Evolutionary conservation across 2,113 vertebrate genomes (phyloP).

Genomic region (Morone chrysops): DNA sequence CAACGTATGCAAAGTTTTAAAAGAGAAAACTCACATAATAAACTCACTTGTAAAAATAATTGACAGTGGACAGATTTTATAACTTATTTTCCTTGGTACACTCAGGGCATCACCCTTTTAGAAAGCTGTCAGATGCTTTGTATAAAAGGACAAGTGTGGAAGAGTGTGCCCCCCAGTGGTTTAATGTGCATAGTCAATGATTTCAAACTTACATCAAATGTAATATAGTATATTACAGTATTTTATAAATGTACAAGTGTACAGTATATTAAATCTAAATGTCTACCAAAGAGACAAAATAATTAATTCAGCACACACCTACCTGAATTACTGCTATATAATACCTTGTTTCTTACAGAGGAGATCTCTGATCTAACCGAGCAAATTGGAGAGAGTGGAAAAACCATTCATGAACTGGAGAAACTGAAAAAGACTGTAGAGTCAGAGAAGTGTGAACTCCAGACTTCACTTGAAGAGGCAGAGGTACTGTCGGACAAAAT

Average conservation of each 20-base stretch:
- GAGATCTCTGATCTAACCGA: constrained; percentile 83
- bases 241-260: background rate
- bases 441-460: constrained; percentile 79
- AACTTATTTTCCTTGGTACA: background rate
- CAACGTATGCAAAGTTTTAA: constrained; percentile 74
- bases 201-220: background rate
- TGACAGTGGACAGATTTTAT: background rate
- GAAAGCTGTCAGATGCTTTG: background rate
- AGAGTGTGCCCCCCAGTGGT: background rate
- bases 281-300: background rate
- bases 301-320: background rate
- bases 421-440: constrained; percentile 81
- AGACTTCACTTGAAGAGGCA: constrained; percentile 82
- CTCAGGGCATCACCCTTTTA: background rate
- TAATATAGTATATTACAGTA: background rate
- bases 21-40: background rate
- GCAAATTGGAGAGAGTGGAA: constrained; percentile 81
- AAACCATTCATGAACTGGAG: constrained; percentile 84
- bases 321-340: background rate
- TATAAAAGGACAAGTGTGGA: background rate
- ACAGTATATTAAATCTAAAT: background rate
- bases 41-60: background rate
- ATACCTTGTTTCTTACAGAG: constrained; percentile 61
- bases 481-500: constrained; percentile 67
- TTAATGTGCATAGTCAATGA: background rate